A percentile compares a stretch with the other conserved stretches of the same genome.
Conservation (phyloP, 2,888 invertebrate genomes). For the Stratiomys singularior region DNA sequence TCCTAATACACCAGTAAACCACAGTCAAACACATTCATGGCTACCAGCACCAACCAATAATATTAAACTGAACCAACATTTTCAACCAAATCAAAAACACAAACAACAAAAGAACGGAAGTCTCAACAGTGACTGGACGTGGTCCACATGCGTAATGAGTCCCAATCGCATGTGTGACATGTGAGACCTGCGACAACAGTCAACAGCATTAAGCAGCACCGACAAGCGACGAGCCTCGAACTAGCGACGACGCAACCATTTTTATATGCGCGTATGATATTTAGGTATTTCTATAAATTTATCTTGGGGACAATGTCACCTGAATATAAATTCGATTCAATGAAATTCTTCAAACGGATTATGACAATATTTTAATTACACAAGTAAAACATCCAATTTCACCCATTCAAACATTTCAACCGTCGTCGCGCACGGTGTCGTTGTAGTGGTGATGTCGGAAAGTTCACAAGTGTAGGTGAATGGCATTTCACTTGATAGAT, state of each 20-base stretch:
- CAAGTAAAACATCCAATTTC: conserved; percentile 34
- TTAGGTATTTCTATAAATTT: conserved; percentile 52
- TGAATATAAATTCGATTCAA: conserved; percentile 49
- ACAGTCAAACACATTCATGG: neutral
- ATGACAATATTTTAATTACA: conserved; percentile 45
- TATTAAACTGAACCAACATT: conserved; percentile 2
- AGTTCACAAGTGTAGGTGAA: neutral
- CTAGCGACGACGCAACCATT: neutral
- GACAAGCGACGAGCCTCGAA: too few species aligned
- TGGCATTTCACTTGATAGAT: neutral
- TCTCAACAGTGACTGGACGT: conserved; percentile 49
- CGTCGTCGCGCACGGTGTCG: too few species aligned
- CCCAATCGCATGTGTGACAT: conserved; percentile 20
- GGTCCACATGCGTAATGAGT: conserved; percentile 45
- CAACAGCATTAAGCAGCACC: neutral
- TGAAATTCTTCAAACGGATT: conserved; percentile 46
- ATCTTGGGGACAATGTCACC: conserved; percentile 41
- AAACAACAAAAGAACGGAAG: conserved; percentile 53
- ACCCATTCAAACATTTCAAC: neutral
- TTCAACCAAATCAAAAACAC: conserved; percentile 45
- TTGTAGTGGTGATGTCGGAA: neutral
- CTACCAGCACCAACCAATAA: neutral
- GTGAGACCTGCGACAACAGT: conserved; percentile 19
- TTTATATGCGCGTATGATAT: conserved; percentile 50
- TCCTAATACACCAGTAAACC: conserved; percentile 27